Evolutionary conservation across 1,140 invertebrate genomes (phyloP).

Genomic region (Condylostylus longicornis): DNA sequence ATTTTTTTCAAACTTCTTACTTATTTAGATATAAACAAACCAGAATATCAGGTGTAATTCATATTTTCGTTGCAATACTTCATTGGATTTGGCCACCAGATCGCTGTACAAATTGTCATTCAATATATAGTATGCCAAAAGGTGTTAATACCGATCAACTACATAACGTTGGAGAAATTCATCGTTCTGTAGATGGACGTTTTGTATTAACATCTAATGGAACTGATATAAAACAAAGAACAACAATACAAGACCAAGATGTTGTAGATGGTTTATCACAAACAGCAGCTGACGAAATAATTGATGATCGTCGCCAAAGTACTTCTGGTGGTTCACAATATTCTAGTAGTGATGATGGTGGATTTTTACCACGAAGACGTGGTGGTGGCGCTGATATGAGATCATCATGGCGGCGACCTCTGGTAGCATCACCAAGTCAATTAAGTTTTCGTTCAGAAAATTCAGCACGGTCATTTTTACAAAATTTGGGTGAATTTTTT

Average conservation of each 20-base stretch:
- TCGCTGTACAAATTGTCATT: constrained; percentile 39
- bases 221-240: constrained; percentile 11
- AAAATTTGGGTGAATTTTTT: constrained; percentile 22
- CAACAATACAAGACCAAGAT: constrained; percentile 13
- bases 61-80: constrained; percentile 43
- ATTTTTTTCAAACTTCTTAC: no score
- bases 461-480: constrained; percentile 22
- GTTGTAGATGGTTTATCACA: constrained; percentile 15
- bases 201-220: constrained; percentile 44
- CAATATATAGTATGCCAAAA: constrained; percentile 28
- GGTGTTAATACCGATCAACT: constrained; percentile 10
- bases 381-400: constrained; percentile 32
- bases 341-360: constrained; percentile 68
- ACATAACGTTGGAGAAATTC: constrained; percentile 39
- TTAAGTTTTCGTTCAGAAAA: constrained; percentile 42
- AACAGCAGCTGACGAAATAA: neutral
- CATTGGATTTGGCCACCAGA: constrained; percentile 53
- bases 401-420: constrained; percentile 49
- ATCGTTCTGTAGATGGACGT: constrained; percentile 53
- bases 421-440: constrained; percentile 48
- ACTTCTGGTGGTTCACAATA: constrained; percentile 44
- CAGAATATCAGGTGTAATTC: constrained; percentile 79
- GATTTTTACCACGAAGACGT: constrained; percentile 45
- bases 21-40: constrained; percentile 69
- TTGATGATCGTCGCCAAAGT: constrained; percentile 43